Conservation (phyloP, 2,797 vertebrate genomes). For the Argya squamiceps region DNA sequence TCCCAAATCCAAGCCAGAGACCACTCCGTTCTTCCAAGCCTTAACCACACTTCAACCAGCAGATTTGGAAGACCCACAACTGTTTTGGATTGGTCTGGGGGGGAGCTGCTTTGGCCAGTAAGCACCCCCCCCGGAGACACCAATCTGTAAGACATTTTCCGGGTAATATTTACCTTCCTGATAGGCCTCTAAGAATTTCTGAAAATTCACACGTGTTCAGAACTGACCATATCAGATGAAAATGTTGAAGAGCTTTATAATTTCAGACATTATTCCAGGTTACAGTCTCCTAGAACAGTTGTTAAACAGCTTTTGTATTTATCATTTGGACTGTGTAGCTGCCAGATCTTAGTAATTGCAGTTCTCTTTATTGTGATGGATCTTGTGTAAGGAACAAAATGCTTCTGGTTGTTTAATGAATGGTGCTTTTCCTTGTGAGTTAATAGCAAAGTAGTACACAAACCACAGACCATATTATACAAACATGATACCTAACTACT, state of each 20-base stretch:
- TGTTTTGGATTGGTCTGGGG: too few relatives aligned
- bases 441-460: not conserved
- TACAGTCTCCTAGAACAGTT: not conserved
- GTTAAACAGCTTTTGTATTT: slow-evolving; percentile 2
- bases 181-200: not conserved
- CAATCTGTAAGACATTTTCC: not conserved
- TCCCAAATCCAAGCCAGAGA: too few relatives aligned
- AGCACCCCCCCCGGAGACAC: too few relatives aligned
- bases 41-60: too few relatives aligned
- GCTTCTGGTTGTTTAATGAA: not conserved
- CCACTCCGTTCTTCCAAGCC: too few relatives aligned
- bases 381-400: not conserved
- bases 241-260: not conserved
- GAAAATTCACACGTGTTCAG: not conserved
- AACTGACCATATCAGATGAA: not conserved
- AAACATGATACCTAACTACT: not conserved
- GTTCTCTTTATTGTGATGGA: slow-evolving; percentile 9
- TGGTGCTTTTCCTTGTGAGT: not conserved
- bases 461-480: not conserved
- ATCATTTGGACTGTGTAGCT: not conserved
- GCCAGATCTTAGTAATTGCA: slow-evolving; percentile 5
- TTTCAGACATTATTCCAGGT: not conserved
- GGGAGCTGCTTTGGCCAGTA: too few relatives aligned
- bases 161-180: not conserved
- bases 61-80: too few relatives aligned